Percentiles rank a stretch among this genome's conserved stretches.
Evolutionary conservation across 2,888 invertebrate genomes (phyloP).

Genomic region (Dynastes maya): DNA sequence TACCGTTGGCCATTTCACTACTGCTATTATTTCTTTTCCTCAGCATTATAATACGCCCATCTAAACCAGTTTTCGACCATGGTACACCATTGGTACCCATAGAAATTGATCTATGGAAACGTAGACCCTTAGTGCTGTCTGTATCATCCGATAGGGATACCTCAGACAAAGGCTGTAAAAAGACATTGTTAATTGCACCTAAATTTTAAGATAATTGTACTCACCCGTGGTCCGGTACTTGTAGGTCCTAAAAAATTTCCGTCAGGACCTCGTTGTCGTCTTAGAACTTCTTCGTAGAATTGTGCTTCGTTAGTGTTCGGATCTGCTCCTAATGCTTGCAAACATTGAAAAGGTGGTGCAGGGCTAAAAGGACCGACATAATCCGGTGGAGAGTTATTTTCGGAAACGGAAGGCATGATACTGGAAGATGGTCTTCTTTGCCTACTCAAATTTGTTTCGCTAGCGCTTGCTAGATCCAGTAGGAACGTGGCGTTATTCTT

Average conservation of each 20-base stretch:
- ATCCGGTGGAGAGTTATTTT: conserved; percentile 74
- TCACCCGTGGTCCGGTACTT: conserved; percentile 69
- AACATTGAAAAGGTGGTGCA: conserved; percentile 75
- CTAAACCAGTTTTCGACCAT: conserved; percentile 75
- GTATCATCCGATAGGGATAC: conserved; percentile 73
- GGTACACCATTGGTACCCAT: conserved; percentile 83
- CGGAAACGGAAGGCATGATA: conserved; percentile 73
- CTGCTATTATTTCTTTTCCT: conserved; percentile 81
- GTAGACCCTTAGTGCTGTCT: conserved; percentile 73
- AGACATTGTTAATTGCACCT: not conserved
- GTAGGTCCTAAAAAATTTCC: conserved; percentile 61
- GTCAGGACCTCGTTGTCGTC: conserved; percentile 70
- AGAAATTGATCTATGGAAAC: conserved; percentile 89
- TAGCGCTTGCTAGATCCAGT: conserved; percentile 88
- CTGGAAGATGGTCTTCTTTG: conserved; percentile 65
- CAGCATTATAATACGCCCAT: conserved; percentile 75
- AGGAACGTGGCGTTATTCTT: conserved; percentile 96
- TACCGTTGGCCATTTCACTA: conserved; percentile 75
- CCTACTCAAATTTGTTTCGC: conserved; percentile 69
- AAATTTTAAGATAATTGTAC: conserved; percentile 23
- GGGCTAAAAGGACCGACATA: conserved; percentile 72
- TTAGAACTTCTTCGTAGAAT: conserved; percentile 71
- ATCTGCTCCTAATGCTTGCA: conserved; percentile 72
- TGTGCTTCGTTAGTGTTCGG: conserved; percentile 59
- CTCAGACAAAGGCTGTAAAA: conserved; percentile 72